Conservation (phyloP, 2,888 invertebrate genomes). For the Drosophila macrospina region DNA sequence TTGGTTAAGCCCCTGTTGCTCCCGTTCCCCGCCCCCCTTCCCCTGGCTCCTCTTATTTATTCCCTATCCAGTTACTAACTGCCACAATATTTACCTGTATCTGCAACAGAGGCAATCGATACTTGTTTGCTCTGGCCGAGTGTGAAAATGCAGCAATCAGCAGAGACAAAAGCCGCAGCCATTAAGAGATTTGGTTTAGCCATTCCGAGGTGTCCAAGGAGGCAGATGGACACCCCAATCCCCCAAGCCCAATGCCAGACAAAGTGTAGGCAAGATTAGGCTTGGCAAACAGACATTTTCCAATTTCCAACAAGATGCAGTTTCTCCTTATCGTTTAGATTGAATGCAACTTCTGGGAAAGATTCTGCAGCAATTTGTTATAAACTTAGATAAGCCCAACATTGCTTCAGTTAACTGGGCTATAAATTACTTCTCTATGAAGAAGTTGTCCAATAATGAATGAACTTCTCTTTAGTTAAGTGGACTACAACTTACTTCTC, state of each 20-base stretch:
- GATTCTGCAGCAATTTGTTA: neutral
- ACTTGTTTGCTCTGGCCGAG: slow-evolving; percentile 26
- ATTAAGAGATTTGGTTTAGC: slow-evolving; percentile 27
- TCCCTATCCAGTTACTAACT: neutral
- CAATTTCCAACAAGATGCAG: neutral
- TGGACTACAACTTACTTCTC: too few species aligned
- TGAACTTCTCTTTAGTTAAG: too few species aligned
- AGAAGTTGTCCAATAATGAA: too few species aligned
- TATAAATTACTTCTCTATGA: too few species aligned
- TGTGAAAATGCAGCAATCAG: slow-evolving; percentile 37
- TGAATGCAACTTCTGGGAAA: neutral
- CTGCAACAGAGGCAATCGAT: slow-evolving; percentile 41
- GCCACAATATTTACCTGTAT: slow-evolving; percentile 28
- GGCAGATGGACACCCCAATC: neutral
- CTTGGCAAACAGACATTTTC: neutral
- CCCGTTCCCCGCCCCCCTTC: neutral
- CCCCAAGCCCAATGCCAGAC: neutral
- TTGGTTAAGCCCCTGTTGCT: slow-evolving; percentile 6
- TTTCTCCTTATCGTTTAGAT: neutral
- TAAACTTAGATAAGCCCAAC: too few species aligned
- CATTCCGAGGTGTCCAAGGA: neutral
- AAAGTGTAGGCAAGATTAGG: slow-evolving; percentile 5
- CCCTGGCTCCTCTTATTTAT: too few species aligned
- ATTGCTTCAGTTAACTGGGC: too few species aligned
- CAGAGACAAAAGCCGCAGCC: slow-evolving; percentile 35